A percentile compares a stretch with the other conserved stretches of the same genome.
Evolutionary conservation across 2,113 vertebrate genomes (phyloP).

Genomic region (Rhombomys opimus): DNA sequence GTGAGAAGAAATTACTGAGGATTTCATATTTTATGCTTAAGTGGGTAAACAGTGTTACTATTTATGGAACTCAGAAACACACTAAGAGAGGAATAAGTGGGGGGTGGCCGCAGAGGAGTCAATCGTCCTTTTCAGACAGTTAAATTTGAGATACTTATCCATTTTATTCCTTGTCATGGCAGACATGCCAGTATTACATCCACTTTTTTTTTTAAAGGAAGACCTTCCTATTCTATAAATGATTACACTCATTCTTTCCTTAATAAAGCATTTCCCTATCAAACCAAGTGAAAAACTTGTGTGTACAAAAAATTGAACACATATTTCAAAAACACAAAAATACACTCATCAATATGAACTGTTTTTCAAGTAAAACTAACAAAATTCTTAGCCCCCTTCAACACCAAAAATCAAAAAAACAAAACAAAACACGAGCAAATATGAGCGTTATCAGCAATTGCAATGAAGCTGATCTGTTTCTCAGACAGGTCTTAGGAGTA

Average conservation of each 20-base stretch:
- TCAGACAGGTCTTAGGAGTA: not conserved
- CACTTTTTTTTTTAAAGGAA: not conserved
- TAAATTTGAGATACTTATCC: not conserved
- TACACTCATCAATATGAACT: not conserved
- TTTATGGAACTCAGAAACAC: not conserved
- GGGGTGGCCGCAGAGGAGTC: not conserved
- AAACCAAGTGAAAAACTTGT: not conserved
- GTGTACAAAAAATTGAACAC: not conserved
- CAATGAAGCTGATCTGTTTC: not conserved
- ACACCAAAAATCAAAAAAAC: not conserved
- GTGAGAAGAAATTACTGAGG: not conserved
- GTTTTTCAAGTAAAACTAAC: slow-evolving; percentile 38
- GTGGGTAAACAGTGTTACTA: not conserved
- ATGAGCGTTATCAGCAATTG: not conserved
- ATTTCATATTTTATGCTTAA: not conserved
- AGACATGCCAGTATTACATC: not conserved
- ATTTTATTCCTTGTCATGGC: not conserved
- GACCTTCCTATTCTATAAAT: not conserved
- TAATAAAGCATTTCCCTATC: not conserved
- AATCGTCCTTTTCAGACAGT: not conserved
- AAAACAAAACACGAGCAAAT: slow-evolving; percentile 5
- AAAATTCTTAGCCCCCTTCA: not conserved
- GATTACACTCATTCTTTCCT: not conserved
- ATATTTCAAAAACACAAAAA: slow-evolving; percentile 50
- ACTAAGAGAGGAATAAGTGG: not conserved